Conservation (phyloP, 2,888 invertebrate genomes). For the Trilocha varians region DNA sequence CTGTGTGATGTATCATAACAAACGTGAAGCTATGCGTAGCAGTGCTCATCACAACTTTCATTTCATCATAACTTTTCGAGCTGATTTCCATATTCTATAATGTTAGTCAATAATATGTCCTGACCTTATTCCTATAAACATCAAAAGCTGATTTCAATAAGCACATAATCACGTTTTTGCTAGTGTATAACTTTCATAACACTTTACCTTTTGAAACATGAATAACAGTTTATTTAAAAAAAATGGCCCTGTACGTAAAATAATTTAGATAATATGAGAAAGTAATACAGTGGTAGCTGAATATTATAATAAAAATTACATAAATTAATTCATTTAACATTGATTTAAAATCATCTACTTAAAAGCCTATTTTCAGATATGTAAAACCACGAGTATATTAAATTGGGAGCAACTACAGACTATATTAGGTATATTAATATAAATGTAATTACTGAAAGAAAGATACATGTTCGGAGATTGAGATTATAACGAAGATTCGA, state of each 20-base stretch:
- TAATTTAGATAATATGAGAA: not conserved
- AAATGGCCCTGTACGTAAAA: slow-evolving; percentile 17
- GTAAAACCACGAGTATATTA: not conserved
- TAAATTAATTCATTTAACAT: not conserved
- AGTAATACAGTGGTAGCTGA: too few relatives aligned
- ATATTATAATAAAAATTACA: not conserved
- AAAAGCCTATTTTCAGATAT: not conserved
- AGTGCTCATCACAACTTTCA: not conserved
- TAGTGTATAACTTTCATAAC: slow-evolving; percentile 7
- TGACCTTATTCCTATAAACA: slow-evolving; percentile 24
- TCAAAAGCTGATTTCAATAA: slow-evolving; percentile 22
- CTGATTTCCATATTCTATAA: too few relatives aligned
- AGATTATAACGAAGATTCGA: not conserved
- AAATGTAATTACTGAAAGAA: not conserved
- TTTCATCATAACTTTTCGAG: not conserved
- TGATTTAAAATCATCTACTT: not conserved
- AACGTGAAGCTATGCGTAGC: slow-evolving; percentile 5
- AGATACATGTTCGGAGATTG: not conserved
- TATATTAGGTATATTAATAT: not conserved
- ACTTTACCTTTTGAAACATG: not conserved
- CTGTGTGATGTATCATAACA: not conserved
- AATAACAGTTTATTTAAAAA: slow-evolving; percentile 1
- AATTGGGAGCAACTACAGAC: not conserved
- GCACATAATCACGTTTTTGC: slow-evolving; percentile 9
- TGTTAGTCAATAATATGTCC: not conserved